Conservation (phyloP, 2,113 vertebrate species). For the Rhea americana region DNA sequence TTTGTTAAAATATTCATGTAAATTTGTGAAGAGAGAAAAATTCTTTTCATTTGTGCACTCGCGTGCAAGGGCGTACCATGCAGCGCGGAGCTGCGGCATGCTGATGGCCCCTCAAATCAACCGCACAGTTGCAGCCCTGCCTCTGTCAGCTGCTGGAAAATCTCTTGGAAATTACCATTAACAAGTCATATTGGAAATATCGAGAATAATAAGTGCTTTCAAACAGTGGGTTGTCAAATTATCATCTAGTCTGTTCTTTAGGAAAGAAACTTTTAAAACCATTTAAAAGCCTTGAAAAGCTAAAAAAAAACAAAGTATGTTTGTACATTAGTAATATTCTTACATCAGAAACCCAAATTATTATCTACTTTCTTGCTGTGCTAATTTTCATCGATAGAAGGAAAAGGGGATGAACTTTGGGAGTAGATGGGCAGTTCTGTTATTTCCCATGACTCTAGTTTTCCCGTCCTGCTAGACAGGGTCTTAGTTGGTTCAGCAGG, state of each 20-base stretch:
- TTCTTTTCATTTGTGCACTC: not conserved
- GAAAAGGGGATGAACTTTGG: not conserved
- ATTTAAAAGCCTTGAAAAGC: not conserved
- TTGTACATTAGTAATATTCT: not conserved
- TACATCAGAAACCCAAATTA: not conserved
- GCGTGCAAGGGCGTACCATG: not conserved
- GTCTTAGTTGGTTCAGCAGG: rapidly evolving
- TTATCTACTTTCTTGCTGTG: not conserved
- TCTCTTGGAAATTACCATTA: not conserved
- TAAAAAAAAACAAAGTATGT: not conserved
- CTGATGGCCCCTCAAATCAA: not conserved
- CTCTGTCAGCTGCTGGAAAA: not conserved
- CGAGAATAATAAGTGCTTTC: conserved; percentile 2
- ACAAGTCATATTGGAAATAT: conserved; percentile 6
- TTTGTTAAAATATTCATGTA: conserved; percentile 28
- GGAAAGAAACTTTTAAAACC: not conserved
- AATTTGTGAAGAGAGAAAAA: not conserved
- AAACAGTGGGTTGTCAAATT: not conserved
- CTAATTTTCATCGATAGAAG: not conserved
- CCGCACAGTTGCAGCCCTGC: not conserved
- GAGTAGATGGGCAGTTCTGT: not conserved
- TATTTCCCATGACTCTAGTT: not conserved
- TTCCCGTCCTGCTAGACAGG: not conserved
- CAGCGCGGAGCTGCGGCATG: not conserved
- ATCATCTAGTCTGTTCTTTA: not conserved